A percentile compares a stretch with the other conserved stretches of the same genome.
Conservation (phyloP, 1,140 invertebrate species). For the Stenopsyche tienmushanensis region DNA sequence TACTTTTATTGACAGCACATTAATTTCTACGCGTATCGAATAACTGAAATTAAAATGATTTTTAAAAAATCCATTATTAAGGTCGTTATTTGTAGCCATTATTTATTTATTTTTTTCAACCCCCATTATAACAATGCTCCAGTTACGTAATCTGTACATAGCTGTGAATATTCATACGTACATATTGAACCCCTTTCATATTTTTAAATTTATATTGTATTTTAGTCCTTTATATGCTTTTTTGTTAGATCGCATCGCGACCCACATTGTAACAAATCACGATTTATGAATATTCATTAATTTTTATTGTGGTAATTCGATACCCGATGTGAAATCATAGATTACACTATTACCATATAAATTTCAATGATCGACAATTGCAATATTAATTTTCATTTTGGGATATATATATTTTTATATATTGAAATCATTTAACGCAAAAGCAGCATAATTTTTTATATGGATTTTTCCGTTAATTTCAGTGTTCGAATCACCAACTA, state of each 20-base stretch:
- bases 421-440: no score
- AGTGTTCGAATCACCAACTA: conserved; percentile 39
- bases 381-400: no score
- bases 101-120: conserved; percentile 34
- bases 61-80: conserved; percentile 27
- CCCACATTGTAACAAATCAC: conserved; percentile 12
- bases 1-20: conserved; percentile 41
- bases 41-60: conserved; percentile 38
- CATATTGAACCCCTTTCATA: neutral
- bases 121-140: conserved; percentile 14
- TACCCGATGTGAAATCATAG: no score
- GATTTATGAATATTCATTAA: conserved; percentile 24
- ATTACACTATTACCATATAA: no score
- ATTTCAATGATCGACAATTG: no score
- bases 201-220: conserved; percentile 4
- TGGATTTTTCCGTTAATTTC: conserved; percentile 41
- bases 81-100: conserved; percentile 37
- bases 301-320: no score
- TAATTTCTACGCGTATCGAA: conserved; percentile 38
- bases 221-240: no score
- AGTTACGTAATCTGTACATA: conserved; percentile 15
- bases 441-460: conserved; percentile 37
- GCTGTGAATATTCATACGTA: conserved; percentile 13
- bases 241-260: no score
- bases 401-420: neutral